Evolutionary conservation across 1,140 invertebrate genomes (phyloP), one percentile per base, ranked within the genome.

Genomic region (Scaptomyza hsui): DNA sequence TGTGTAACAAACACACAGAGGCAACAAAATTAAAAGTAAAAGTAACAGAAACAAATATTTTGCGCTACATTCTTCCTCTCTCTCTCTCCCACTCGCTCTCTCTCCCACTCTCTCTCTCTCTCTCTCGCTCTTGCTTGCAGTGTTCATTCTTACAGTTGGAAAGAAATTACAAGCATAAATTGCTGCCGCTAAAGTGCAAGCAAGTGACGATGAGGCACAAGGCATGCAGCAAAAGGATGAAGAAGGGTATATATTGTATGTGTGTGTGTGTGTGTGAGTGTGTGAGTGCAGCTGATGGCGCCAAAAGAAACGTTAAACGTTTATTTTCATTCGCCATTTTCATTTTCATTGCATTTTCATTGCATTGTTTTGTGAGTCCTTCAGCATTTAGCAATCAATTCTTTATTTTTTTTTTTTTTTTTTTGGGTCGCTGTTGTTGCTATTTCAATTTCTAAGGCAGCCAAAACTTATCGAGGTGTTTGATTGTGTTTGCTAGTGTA

Each of bases 351-450:
- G 60, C 61, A 71, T 72, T 67, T 72, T 72, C 69, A 72, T 72
- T 60, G 69, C 53, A 72, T 72, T 72, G 69, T 72, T 72, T 72
- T 72, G 47, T 32, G 69, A 72, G 69, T 72, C 69, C 69, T 72
- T 72, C 69, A 47, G 55, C 69, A 48, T 72, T 72, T 67, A 72
- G 69, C 69, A 72, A 72, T 72, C 69, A 72, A 72, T 72, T 71
- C 51, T 63, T 13, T 6, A 12, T 63, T 19, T 1, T 1, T 29
- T 24, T 15, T 37, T 45, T 13, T 42, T 53, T 2, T 12, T 35
- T 35, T 35, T 41, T 41, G 32, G 32, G 3, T 19, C 18, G 12
- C n/a, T 61, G 19, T 19, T 70, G 32, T 55, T 70, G 51, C 67
- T 41, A 48, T 63, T 71, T 64, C 68, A 71, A 65, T 71, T 71